These are phyloP conservation scores for Gasterosteus nipponicus DNA, from an alignment of 2,113 vertebrate genomes.

Conservation along the genomic window DNA sequence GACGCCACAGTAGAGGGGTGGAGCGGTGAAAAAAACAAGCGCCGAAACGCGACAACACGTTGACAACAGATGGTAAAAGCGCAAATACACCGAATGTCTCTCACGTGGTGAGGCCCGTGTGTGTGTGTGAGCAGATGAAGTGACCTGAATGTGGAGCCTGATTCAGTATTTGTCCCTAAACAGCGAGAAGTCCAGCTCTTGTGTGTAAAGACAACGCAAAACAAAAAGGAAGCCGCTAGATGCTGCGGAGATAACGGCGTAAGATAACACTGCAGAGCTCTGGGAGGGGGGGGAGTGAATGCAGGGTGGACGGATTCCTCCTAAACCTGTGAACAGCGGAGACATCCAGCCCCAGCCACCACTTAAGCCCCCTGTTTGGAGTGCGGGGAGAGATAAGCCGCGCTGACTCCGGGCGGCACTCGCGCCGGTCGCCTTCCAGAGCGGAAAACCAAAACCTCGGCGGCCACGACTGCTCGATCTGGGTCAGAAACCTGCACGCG, in stretches of 20 bases:
- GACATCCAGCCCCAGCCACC: slow-evolving; percentile 65
- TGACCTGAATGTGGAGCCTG: slow-evolving; percentile 22
- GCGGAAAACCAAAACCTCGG: slow-evolving; percentile 20
- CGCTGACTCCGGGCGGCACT: slow-evolving; percentile 66
- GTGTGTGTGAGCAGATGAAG: slow-evolving; percentile 11
- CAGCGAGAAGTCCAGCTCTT: slow-evolving; percentile 33
- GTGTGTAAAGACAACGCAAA: slow-evolving; percentile 16
- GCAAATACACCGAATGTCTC: neutral
- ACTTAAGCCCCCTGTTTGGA: slow-evolving; percentile 74
- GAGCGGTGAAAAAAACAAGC: slow-evolving; percentile 34
- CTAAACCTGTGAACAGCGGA: slow-evolving; percentile 69
- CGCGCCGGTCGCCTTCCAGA: slow-evolving; percentile 19
- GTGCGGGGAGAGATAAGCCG: slow-evolving; percentile 69
- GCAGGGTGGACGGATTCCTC: slow-evolving; percentile 46
- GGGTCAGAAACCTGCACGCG: slow-evolving; percentile 19
- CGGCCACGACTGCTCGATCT: slow-evolving; percentile 19
- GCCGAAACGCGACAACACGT: neutral
- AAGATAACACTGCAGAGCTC: slow-evolving; percentile 53
- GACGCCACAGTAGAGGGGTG: slow-evolving; percentile 27
- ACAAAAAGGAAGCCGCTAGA: slow-evolving; percentile 22
- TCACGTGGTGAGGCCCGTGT: neutral
- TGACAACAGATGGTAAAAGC: neutral
- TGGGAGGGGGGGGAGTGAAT: slow-evolving; percentile 26
- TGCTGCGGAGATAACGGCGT: slow-evolving; percentile 62
- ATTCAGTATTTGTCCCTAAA: slow-evolving; percentile 17